phyloP scores from a whole-genome alignment of 2,113 vertebrate species.

The Oncorhynchus mykiss region DNA sequence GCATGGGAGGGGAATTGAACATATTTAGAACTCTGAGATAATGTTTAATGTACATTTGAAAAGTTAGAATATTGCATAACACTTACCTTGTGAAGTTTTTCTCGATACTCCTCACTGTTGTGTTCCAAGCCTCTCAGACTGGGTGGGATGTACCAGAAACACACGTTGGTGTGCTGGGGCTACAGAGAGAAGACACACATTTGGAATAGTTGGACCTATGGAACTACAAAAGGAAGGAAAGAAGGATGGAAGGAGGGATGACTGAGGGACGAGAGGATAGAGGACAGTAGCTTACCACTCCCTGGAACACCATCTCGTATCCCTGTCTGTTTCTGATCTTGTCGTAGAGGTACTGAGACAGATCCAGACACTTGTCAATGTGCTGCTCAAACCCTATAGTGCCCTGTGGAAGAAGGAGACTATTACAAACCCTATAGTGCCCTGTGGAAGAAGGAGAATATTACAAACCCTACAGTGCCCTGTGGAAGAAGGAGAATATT shows the following conservation, averaged over 20 bases:
- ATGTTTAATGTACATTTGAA: too few relatives aligned
- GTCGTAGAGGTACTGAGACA: slow-evolving; percentile 93
- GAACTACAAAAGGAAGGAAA: background rate
- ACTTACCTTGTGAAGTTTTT: slow-evolving; percentile 88
- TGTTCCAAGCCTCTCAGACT: slow-evolving; percentile 86
- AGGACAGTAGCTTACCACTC: slow-evolving; percentile 78
- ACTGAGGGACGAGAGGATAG: background rate
- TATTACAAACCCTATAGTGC: slow-evolving; percentile 88
- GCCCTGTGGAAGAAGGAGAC: slow-evolving; percentile 72
- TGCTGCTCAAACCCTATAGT: slow-evolving; percentile 97
- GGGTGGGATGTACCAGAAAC: slow-evolving; percentile 97
- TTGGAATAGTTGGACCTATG: too few relatives aligned
- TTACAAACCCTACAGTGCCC: slow-evolving; percentile 92
- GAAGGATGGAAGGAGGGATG: background rate
- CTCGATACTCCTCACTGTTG: slow-evolving; percentile 80
- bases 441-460: slow-evolving; percentile 65
- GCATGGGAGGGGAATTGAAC: background rate
- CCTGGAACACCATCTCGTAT: slow-evolving; percentile 95
- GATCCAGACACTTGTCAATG: slow-evolving; percentile 94
- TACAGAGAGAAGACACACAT: slow-evolving; percentile 55
- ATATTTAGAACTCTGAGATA: background rate
- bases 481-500: slow-evolving; percentile 44
- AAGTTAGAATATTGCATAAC: too few relatives aligned
- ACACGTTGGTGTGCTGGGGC: slow-evolving; percentile 98
- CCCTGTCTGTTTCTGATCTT: slow-evolving; percentile 97